A percentile compares a stretch with the other conserved stretches of the same genome.
These are phyloP conservation scores for Drosophila sulfurigaster DNA, from an alignment of 1,140 invertebrate species.

Conservation along the genomic window DNA sequence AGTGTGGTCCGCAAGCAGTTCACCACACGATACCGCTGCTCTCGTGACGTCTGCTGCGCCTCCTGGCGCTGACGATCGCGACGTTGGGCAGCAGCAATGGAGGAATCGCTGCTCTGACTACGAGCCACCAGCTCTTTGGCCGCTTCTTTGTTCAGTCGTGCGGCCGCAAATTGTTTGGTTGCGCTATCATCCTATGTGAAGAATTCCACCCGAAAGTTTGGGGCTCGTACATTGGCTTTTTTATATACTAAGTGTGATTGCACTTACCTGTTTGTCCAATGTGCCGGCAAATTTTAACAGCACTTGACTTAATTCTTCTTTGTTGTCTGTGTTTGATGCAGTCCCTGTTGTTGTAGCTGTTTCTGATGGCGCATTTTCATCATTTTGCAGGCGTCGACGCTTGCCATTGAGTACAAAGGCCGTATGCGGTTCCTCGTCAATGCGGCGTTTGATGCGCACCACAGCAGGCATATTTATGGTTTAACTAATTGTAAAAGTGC, in stretches of 20 bases:
- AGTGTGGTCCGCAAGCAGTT: conserved; percentile 76
- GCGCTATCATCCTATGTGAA: conserved; percentile 70
- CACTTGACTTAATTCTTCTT: conserved; percentile 84
- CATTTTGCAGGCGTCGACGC: conserved; percentile 83
- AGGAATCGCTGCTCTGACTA: conserved; percentile 42
- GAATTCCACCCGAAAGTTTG: not conserved
- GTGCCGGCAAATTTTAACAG: conserved; percentile 87
- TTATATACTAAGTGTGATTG: not conserved
- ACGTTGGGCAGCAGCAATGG: conserved; percentile 33
- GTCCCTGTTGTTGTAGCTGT: conserved; percentile 1
- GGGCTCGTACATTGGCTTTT: not conserved
- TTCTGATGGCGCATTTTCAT: conserved; percentile 35
- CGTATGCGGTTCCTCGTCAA: conserved; percentile 86
- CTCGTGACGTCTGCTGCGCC: conserved; percentile 62
- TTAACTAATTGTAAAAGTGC: conserved; percentile 13
- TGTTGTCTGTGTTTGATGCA: conserved; percentile 23
- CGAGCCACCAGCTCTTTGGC: conserved; percentile 68
- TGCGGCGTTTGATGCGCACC: conserved; percentile 86
- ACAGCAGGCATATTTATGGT: conserved; percentile 86
- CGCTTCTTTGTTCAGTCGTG: conserved; percentile 81
- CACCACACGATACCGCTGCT: conserved; percentile 81
- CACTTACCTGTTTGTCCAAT: conserved; percentile 82
- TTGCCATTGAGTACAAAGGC: conserved; percentile 87
- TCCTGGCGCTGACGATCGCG: conserved; percentile 64
- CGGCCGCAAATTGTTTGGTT: conserved; percentile 82